Evolutionary conservation across 2,113 vertebrate species (phyloP).

Genomic region (Austrofundulus limnaeus): DNA sequence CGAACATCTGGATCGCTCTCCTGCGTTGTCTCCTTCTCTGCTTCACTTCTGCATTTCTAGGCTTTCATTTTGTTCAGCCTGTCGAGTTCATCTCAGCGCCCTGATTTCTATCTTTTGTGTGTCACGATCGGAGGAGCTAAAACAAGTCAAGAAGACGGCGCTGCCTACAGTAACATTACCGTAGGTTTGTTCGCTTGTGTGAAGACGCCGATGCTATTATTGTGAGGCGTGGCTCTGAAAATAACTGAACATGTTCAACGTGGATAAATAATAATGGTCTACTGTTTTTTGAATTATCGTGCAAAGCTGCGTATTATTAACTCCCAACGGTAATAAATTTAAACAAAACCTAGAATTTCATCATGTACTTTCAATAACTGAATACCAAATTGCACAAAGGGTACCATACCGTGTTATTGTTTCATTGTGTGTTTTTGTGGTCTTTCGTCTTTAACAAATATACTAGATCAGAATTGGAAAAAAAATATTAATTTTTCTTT

Average conservation of each 20-base stretch:
- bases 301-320: too few relatives aligned
- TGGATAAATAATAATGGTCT: background rate
- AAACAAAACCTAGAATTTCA: background rate
- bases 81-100: constrained; percentile 26
- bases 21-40: constrained; percentile 18
- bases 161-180: background rate
- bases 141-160: background rate
- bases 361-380: background rate
- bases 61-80: constrained; percentile 27
- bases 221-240: constrained; percentile 1
- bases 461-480: constrained; percentile 11
- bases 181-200: constrained; percentile 2
- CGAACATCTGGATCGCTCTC: constrained; percentile 40
- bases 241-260: background rate
- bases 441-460: constrained; percentile 12
- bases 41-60: constrained; percentile 64
- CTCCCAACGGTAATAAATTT: background rate
- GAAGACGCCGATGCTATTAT: background rate
- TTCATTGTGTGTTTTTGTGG: background rate
- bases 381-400: background rate
- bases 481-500: constrained; percentile 27
- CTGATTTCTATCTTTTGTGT: constrained; percentile 28
- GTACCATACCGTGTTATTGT: too few relatives aligned
- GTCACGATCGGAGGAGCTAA: constrained; percentile 27
- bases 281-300: background rate